These are phyloP conservation scores for Cryptocephalus primarius DNA, from an alignment of 2,888 invertebrate species.

Conservation along the genomic window DNA sequence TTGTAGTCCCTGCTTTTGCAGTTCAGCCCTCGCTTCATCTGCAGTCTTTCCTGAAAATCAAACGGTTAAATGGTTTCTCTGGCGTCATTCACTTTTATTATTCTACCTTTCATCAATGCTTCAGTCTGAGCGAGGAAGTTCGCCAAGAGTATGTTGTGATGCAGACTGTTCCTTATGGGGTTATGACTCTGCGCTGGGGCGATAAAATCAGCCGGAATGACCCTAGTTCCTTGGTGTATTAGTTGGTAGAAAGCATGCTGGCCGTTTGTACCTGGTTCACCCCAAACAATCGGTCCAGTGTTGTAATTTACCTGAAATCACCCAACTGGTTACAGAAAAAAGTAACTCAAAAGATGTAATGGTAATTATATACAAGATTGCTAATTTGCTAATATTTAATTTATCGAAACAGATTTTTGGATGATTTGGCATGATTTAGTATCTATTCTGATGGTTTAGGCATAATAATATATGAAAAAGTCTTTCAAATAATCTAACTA, in stretches of 20 bases:
- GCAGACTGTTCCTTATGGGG: conserved; percentile 64
- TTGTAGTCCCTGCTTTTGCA: conserved; percentile 66
- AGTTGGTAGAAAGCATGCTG: conserved; percentile 99
- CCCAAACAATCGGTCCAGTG: conserved; percentile 86
- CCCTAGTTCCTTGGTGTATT: conserved; percentile 79
- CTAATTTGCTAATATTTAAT: too few species aligned
- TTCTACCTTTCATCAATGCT: conserved; percentile 74
- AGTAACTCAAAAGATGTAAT: neutral
- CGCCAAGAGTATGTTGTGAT: conserved; percentile 90
- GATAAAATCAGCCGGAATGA: conserved; percentile 96
- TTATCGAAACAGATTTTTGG: too few species aligned
- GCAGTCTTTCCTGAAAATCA: neutral
- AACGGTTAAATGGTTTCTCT: neutral
- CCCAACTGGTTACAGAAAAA: neutral
- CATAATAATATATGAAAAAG: too few species aligned
- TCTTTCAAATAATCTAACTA: too few species aligned
- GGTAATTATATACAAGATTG: too few species aligned
- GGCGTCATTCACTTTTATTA: conserved; percentile 3
- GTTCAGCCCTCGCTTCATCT: conserved; percentile 47
- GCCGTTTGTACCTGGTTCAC: conserved; percentile 98
- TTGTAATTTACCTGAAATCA: conserved; percentile 39
- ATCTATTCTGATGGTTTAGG: too few species aligned
- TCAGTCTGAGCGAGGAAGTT: conserved; percentile 99
- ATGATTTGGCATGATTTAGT: too few species aligned
- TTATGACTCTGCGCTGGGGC: conserved; percentile 89